Conservation (phyloP, 1,140 invertebrate genomes). For the Bombus impatiens region DNA sequence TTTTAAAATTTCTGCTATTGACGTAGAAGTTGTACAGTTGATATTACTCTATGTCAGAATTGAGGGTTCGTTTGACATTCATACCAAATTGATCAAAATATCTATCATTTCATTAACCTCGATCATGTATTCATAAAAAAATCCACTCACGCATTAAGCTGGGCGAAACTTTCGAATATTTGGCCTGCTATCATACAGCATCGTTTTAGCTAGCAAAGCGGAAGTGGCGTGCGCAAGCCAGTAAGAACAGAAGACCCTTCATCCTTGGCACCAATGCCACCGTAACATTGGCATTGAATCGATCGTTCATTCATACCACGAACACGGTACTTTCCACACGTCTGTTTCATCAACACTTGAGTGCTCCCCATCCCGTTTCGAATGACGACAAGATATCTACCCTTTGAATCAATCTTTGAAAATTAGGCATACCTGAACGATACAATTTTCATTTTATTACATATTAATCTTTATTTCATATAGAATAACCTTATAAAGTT, state of each 20-base stretch:
- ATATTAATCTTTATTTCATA: no score
- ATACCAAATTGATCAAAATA: slow-evolving; percentile 1
- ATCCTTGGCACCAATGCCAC: slow-evolving; percentile 51
- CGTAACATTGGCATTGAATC: slow-evolving; percentile 68
- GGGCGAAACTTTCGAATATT: slow-evolving; percentile 52
- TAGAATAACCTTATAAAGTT: background rate
- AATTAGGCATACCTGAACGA: background rate
- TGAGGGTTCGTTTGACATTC: background rate
- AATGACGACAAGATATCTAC: background rate
- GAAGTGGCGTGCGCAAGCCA: slow-evolving; percentile 12
- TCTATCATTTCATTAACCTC: slow-evolving; percentile 34
- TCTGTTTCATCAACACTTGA: slow-evolving; percentile 48
- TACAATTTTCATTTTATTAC: background rate
- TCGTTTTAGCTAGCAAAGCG: slow-evolving; percentile 19
- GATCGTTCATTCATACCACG: slow-evolving; percentile 76
- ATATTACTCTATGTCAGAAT: background rate
- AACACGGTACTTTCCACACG: slow-evolving; percentile 74
- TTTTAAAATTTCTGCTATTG: background rate
- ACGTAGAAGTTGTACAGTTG: background rate
- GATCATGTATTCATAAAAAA: slow-evolving; percentile 33
- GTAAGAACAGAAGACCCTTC: slow-evolving; percentile 54
- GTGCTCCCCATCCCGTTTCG: slow-evolving; percentile 4
- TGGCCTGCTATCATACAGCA: slow-evolving; percentile 18
- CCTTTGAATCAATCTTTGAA: background rate
- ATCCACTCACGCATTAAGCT: slow-evolving; percentile 34